Evolutionary conservation across 2,888 invertebrate species (phyloP), one percentile per base, ranked within the genome.

Genomic region (Oscheius sp.): DNA sequence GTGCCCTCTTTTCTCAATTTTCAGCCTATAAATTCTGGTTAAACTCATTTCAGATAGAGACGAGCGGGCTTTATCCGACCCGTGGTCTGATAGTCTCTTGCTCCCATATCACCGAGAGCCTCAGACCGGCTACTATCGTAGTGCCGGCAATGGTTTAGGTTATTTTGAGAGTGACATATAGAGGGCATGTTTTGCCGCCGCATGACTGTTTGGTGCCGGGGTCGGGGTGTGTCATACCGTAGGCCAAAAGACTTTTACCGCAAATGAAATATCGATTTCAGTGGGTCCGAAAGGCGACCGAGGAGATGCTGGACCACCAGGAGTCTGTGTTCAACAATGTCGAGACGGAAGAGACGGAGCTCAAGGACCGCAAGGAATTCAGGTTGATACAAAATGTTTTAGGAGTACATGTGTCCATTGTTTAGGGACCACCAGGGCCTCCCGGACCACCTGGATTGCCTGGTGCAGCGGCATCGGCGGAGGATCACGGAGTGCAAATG

Each of bases 281-380:
- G 43, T 41, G 5, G 69, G 70, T 43, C 63, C 66, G 1, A 70
- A 59, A 55, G 74, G 69, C 18, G 66, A 66, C 29, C 35, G 59
- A 27, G 84, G 84, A 70, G 83, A 84, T 9, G 79, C 75, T 9
- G 83, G 83, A 56, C 75, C 73, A 6, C 83, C 83, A 12, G 84
- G 84, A 58, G 80, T 81, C 55, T 83, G 80, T 70, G 76, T 74
- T 9, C 77, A 77, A 72, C 72, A 79, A 12, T 82, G 82, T 45
- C 71, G 73, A 41, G 79, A 77, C n/a, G 83, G 83, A 53, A 52
- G 75, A 1, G 76, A 77, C 9, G 86, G 86, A 21, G 76, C 80
- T 27, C 73, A 73, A 21, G 84, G 82, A 70, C 18, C 72, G 23
- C 75, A 75, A 6, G 85, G 85, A 21, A 80, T 82, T 68, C 83